A percentile compares a stretch with the other conserved stretches of the same genome.
Evolutionary conservation across 2,113 vertebrate genomes (phyloP).

Genomic region (Callithrix jacchus): DNA sequence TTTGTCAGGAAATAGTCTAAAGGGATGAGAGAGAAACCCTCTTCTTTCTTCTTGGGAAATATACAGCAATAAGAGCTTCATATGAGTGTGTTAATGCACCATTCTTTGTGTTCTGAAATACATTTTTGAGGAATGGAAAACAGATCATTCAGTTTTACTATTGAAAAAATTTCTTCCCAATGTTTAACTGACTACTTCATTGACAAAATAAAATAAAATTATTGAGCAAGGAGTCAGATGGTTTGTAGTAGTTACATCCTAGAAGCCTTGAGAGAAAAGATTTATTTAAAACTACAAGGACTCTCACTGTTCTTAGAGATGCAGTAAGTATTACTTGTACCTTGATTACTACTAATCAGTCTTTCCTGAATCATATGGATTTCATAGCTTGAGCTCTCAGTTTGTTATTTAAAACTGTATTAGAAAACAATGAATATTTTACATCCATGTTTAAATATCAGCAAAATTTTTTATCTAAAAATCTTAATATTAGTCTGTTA

Average conservation of each 20-base stretch:
- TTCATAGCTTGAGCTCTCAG: background rate
- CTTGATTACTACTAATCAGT: background rate
- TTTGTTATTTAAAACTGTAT: constrained; percentile 12
- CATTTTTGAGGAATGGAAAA: background rate
- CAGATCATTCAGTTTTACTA: background rate
- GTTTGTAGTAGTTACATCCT: background rate
- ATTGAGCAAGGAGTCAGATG: background rate
- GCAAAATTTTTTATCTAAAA: constrained; percentile 10
- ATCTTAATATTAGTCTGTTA: background rate
- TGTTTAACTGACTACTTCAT: background rate
- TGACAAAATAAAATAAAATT: background rate
- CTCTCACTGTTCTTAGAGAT: background rate
- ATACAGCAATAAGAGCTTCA: background rate
- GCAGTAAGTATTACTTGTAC: background rate
- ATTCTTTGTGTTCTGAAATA: background rate
- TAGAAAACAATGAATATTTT: background rate
- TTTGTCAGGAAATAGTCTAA: background rate
- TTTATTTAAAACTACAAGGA: background rate
- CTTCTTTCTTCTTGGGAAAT: background rate
- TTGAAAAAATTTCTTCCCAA: background rate
- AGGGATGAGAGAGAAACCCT: background rate
- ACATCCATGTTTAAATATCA: background rate
- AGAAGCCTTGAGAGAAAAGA: background rate
- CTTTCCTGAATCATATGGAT: background rate
- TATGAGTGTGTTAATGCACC: background rate